phyloP scores from a whole-genome alignment of 1,140 invertebrate genomes.

The Aphelinus certus region DNA sequence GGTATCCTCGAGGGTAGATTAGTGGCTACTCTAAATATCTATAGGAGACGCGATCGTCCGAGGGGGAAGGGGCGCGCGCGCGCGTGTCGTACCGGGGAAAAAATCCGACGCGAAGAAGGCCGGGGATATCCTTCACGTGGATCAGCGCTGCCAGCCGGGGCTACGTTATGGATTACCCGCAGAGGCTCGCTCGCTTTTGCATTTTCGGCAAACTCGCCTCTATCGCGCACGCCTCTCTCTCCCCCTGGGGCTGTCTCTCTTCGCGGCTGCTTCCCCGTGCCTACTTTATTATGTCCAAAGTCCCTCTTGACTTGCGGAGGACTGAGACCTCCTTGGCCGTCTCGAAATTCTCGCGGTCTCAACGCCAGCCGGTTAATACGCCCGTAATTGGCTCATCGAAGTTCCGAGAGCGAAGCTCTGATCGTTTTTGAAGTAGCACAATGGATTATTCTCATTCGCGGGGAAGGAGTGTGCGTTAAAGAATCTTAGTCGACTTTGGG shows the following conservation, averaged over 20 bases:
- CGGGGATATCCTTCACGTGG: conserved; percentile 33
- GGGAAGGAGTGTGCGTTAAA: no score
- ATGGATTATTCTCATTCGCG: conserved; percentile 20
- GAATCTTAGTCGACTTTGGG: no score
- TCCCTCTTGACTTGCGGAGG: conserved; percentile 29
- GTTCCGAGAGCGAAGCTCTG: conserved; percentile 12
- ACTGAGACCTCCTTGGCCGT: conserved; percentile 17
- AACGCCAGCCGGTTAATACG: neutral
- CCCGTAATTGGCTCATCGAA: conserved; percentile 33
- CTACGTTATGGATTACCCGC: conserved; percentile 34
- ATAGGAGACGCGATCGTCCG: no score
- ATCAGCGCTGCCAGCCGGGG: conserved; percentile 25
- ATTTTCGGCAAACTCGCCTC: neutral
- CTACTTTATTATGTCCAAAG: conserved; percentile 34
- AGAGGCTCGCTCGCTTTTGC: conserved; percentile 6
- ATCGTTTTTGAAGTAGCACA: conserved; percentile 21
- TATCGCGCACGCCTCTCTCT: neutral
- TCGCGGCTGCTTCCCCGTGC: neutral
- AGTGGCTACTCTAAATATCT: no score
- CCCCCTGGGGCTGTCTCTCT: neutral
- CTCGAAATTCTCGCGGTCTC: neutral
- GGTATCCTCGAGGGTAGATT: no score
- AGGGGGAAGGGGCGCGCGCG: neutral
- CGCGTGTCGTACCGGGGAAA: conserved; percentile 15
- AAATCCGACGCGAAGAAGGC: conserved; percentile 39